A percentile compares a stretch with the other conserved stretches of the same genome.
Conservation (phyloP, 2,888 invertebrate species). For the Drosophila rubida region DNA sequence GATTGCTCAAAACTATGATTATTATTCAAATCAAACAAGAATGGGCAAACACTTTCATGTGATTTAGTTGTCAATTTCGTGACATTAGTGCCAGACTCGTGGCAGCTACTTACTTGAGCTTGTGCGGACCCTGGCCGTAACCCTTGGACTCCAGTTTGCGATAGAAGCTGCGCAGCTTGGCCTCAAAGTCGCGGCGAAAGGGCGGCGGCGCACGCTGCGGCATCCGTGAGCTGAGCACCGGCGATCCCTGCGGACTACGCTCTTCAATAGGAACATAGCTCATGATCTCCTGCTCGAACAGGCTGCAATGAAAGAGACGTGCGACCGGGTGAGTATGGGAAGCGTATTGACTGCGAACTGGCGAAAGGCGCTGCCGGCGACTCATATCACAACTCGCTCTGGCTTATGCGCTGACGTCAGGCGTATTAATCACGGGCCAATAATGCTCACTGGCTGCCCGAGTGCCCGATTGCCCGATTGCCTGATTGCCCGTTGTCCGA, state of each 20-base stretch:
- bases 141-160: conserved; percentile 97
- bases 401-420: conserved; percentile 18
- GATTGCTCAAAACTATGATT: no score
- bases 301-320: no score
- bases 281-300: conserved; percentile 99
- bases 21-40: no score
- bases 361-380: background rate
- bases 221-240: conserved; percentile 90
- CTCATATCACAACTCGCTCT: background rate
- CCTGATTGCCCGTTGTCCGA: no score
- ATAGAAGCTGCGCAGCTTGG: conserved; percentile 97
- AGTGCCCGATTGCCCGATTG: no score
- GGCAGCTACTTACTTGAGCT: conserved; percentile 90
- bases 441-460: conserved; percentile 9
- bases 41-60: no score
- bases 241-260: conserved; percentile 88
- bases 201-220: conserved; percentile 94
- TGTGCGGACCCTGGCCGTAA: conserved; percentile 98
- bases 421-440: conserved; percentile 12
- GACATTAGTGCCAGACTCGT: no score
- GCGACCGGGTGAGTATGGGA: no score
- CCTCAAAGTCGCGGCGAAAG: conserved; percentile 96
- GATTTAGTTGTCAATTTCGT: no score
- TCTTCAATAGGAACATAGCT: conserved; percentile 93
- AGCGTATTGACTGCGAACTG: background rate